Base-by-base conservation (phyloP, 2,797 vertebrate genomes). In the Syngnathus acus region DNA sequence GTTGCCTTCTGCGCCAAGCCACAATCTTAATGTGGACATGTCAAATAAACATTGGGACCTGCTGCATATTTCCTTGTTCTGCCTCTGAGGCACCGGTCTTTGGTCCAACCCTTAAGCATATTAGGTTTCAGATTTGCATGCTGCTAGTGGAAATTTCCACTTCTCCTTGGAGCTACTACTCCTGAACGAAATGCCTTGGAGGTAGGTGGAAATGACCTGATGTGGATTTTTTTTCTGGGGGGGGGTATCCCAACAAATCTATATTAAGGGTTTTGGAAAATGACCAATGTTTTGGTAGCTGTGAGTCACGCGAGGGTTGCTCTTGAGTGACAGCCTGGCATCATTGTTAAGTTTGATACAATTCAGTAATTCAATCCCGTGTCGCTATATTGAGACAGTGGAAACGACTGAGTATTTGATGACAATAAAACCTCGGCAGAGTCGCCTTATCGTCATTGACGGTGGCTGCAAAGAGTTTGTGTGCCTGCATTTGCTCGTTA, bases 131-230 rank as follows among this genome's bases (percentile, higher is more conserved):
- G 70, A 87, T 86, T 85, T 86, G 83, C 81, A 83, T 81, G 83
- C 80, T 67, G 75, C 83, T 75, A 80, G 89, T 92, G 92, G 91
- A 93, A 92, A 91, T 91, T 92, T 92, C 91, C 91, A 91, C 87
- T 87, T 84, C 82, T 79, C 73, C 76, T 77, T 85, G 45, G 67
- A 74, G 76, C 69, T 79, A 77, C 69, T 68, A 78, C 71, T 77
- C 82, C 76, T 88, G 78, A 86, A 79, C 82, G 70, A 67, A 59
- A 69, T 66, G 39, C 61, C 70, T 60, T 74, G 60, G 75, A 61
- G 60, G 67, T 79, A 43, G 61, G 72, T 67, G 67, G 17, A 69
- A 78, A 67, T 70, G 62, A 63, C 59, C 32, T 32, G 26, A 26
- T 26, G 26, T 26, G 26, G 26, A 66, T 17, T 61, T 70, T 4